These are phyloP conservation scores for Acrossocheilus wenchowensis DNA, from an alignment of 2,797 vertebrate species.

Conservation along the genomic window DNA sequence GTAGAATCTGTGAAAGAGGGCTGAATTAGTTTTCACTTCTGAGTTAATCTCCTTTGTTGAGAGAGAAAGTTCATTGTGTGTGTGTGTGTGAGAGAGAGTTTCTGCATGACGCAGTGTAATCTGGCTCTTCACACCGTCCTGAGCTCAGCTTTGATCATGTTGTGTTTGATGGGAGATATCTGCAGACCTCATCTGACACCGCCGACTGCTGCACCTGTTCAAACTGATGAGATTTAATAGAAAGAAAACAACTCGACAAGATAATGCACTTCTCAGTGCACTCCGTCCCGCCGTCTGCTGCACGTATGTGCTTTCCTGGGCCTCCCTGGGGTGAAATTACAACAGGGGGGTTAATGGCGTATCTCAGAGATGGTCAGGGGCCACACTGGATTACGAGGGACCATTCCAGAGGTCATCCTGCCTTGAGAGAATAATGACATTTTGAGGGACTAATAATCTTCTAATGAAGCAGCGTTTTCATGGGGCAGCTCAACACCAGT, in stretches of 20 bases:
- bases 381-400: slow-evolving; percentile 49
- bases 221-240: slow-evolving; percentile 74
- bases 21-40: slow-evolving; percentile 76
- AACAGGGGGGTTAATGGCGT: slow-evolving; percentile 51
- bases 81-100: not conserved
- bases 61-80: slow-evolving; percentile 62
- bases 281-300: slow-evolving; percentile 29
- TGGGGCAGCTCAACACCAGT: slow-evolving; percentile 62
- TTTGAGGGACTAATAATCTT: slow-evolving; percentile 76
- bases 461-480: slow-evolving; percentile 77
- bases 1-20: slow-evolving; percentile 27
- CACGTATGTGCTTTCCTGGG: slow-evolving; percentile 61
- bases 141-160: slow-evolving; percentile 75
- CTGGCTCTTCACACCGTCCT: slow-evolving; percentile 68
- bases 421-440: slow-evolving; percentile 74
- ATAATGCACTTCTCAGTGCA: slow-evolving; percentile 50
- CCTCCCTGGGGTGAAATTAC: slow-evolving; percentile 47
- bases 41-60: slow-evolving; percentile 77
- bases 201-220: slow-evolving; percentile 64
- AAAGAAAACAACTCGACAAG: slow-evolving; percentile 65
- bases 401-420: slow-evolving; percentile 63
- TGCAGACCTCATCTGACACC: slow-evolving; percentile 73
- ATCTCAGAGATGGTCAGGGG: slow-evolving; percentile 61
- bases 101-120: slow-evolving; percentile 65
- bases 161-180: slow-evolving; percentile 78